phyloP scores from a whole-genome alignment of 2,113 vertebrate species.

The Solea solea region DNA sequence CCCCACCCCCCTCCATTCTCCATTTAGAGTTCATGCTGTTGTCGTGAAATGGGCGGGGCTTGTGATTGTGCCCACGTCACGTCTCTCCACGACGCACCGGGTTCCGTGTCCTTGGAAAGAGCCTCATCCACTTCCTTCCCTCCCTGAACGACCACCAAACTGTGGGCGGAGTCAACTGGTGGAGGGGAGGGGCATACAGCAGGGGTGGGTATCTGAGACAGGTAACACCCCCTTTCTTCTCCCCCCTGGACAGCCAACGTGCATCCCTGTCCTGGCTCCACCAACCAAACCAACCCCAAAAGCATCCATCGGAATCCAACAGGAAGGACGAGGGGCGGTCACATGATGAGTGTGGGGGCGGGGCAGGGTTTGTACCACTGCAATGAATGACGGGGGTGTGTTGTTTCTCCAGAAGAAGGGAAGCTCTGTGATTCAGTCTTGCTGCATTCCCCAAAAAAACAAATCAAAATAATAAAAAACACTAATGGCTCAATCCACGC shows the following conservation, averaged over 20 bases:
- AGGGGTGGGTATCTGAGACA: constrained; percentile 46
- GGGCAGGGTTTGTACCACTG: not conserved
- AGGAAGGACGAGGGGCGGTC: not conserved
- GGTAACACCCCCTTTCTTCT: constrained; percentile 35
- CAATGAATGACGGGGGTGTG: constrained; percentile 22
- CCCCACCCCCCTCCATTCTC: constrained; percentile 14
- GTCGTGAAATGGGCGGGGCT: constrained; percentile 11
- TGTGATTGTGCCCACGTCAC: constrained; percentile 5
- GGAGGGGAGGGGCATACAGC: not conserved
- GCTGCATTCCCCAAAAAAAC: constrained; percentile 12
- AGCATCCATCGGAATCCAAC: not conserved
- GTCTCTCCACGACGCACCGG: constrained; percentile 51
- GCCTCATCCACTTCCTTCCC: constrained; percentile 6
- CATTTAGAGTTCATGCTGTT: constrained; percentile 28
- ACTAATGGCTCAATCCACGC: constrained; percentile 4
- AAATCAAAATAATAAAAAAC: not conserved
- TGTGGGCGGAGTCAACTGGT: constrained; percentile 21
- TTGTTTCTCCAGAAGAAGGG: constrained; percentile 36
- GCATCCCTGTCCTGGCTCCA: not conserved
- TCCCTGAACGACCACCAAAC: constrained; percentile 14
- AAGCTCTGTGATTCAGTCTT: constrained; percentile 62
- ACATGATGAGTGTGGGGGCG: not conserved
- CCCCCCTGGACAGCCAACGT: not conserved
- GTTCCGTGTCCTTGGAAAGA: constrained; percentile 69
- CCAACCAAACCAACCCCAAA: constrained; percentile 6